Base-by-base conservation (phyloP, 2,888 invertebrate species). In the Chloroclysta siterata region DNA sequence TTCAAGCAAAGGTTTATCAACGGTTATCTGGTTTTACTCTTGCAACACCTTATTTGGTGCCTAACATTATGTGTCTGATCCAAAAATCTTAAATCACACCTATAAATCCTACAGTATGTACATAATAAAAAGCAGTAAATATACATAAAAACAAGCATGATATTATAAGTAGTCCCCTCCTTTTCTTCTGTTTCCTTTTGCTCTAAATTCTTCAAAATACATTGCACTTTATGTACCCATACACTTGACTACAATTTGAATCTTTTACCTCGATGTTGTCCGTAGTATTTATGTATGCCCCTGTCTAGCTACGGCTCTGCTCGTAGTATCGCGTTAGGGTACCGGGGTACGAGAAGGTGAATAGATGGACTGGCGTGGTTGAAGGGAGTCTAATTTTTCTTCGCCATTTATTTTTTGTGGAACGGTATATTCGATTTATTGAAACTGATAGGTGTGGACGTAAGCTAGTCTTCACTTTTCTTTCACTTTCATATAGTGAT, bases 341-440 rank as follows among this genome's bases (percentile, higher is more conserved):
- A 77, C 74, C 75, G 64, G 71, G 72, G 65, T 70, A 60, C 53
- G 60, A 59, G 46, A 80, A 76, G 69, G 69, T 71, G 81, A 82
- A 90, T 87, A 81, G 87, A 91, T 91, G 83, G 82, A 87, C 89
- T 90, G 89, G 88, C 90, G 85, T 78, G 85, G 84, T 85, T 69
- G 80, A 78, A 82, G 82, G 81, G 79, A 76, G 79, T 78, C 87
- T 84, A 88, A 89, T 89, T 88, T 92, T 90, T 90, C 85, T 80
- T 75, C 68, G 70, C 77, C 80, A 80, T 83, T 83, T 83, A 81
- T 83, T 86, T 85, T 87, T 83, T 80, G 76, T 48, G 62, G 70
- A 67, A 52, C 54, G 62, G 53, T 58, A 66, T 62, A 68, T 68
- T 69, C 66, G 61, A 59, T 60, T 68, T 58, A 72, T 70, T 68